Conservation (phyloP, 2,888 invertebrate species). For the Lycophotia porphyrea region DNA sequence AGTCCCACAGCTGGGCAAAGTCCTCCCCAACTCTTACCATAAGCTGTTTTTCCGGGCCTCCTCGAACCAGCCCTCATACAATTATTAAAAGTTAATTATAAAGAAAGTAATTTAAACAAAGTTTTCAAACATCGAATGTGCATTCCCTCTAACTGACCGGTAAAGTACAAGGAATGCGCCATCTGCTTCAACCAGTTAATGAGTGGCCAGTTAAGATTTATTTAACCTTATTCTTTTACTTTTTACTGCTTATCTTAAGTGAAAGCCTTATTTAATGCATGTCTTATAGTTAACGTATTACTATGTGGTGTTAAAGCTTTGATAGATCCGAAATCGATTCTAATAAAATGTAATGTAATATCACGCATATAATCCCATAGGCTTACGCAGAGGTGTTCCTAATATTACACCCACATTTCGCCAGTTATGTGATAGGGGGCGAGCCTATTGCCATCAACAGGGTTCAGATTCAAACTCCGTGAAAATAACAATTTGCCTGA, state of each 20-base stretch:
- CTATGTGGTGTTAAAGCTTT: slow-evolving; percentile 7
- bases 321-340: neutral
- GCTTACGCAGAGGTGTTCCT: no score
- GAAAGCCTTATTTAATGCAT: slow-evolving; percentile 56
- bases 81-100: no score
- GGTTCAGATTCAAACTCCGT: no score
- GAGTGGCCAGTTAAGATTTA: slow-evolving; percentile 64
- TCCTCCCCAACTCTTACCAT: no score
- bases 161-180: slow-evolving; percentile 62
- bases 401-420: no score
- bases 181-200: slow-evolving; percentile 61
- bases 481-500: no score
- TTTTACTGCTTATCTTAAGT: slow-evolving; percentile 65
- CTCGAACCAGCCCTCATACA: no score
- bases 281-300: slow-evolving; percentile 39
- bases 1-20: no score
- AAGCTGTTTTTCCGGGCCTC: no score
- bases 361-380: no score
- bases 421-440: no score
- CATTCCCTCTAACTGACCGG: slow-evolving; percentile 56
- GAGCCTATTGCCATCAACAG: no score
- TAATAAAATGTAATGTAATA: neutral
- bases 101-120: neutral
- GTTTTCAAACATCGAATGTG: slow-evolving; percentile 29
- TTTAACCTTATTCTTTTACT: slow-evolving; percentile 60